Conservation (phyloP, 92 coral and sea anemone species). For the Porites rus region DNA sequence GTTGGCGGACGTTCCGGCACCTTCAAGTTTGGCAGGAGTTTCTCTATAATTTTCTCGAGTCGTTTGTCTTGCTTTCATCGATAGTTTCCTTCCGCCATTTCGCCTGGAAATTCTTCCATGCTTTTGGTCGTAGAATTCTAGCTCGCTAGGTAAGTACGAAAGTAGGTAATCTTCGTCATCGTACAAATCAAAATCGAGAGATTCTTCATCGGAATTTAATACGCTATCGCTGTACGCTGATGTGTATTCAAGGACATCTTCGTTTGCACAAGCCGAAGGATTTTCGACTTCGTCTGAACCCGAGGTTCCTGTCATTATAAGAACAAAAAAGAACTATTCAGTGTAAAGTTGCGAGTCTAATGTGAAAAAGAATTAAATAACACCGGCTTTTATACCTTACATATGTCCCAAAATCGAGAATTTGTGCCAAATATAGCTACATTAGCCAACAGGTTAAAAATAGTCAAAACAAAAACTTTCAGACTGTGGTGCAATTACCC, state of each 20-base stretch:
- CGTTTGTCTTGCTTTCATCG: background rate
- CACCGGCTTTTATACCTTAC: constrained; percentile 12
- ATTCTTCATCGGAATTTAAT: background rate
- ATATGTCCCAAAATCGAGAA: background rate
- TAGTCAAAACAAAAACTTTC: constrained; percentile 12
- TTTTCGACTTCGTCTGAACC: too few relatives aligned
- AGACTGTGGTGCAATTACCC: constrained; percentile 31
- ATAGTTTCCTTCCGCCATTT: constrained; percentile 19
- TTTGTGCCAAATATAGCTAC: too few relatives aligned
- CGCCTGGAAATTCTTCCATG: constrained; percentile 45
- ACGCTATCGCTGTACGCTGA: background rate
- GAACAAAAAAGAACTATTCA: background rate
- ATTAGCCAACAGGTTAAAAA: constrained; percentile 4
- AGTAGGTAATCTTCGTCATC: constrained; percentile 13
- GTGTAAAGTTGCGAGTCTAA: background rate
- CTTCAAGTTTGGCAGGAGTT: background rate
- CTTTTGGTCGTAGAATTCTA: constrained; percentile 67
- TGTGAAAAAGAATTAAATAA: background rate
- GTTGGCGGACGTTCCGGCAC: background rate
- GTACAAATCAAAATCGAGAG: constrained; percentile 26
- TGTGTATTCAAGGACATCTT: background rate
- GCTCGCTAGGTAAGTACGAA: constrained; percentile 19
- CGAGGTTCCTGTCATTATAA: constrained; percentile 13
- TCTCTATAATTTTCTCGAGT: background rate
- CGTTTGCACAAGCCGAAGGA: background rate